Evolutionary conservation across 2,113 vertebrate genomes (phyloP), one percentile per base, ranked within the genome.

Genomic region (Passer montanus): DNA sequence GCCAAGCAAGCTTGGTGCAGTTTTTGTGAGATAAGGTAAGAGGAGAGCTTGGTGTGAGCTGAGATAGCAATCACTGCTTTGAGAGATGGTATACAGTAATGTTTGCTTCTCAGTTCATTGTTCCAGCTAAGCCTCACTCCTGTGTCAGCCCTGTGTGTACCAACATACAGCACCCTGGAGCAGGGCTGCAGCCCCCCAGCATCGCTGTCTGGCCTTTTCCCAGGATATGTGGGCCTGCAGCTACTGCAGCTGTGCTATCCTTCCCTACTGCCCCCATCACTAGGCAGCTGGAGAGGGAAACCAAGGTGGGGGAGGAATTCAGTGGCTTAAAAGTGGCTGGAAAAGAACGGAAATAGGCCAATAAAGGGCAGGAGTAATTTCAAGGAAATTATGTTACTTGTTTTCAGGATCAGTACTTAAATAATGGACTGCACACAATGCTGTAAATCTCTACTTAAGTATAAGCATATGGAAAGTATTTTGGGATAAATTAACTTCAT

Each of bases 211-310:
- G 21, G 13, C 10, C 14, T 8, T 5, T 63, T 85, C 37, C 49
- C 0, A 0, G 31, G 15, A 35, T 2, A 1, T 4, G 10, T 0
- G 1, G 39, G n/a, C 20, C 30, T 31, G 35, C 41, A 44, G 39
- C 24, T 23, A 10, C 11, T 30, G 44, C 22, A 68, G 39, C 53
- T 69, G n/a, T 22, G 18, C 35, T 58, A 11, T 56, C 35, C 53
- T 84, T 67, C 35, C 22, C 30, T 15, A 7, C 13, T 5, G 0
- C 4, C 10, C 6, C 11, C 9, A 15, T 30, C 60, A 31, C 11
- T 26, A 41, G 59, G 30, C 12, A 58, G 39, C 62, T 64, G 47
- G 30, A 82, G 18, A 31, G 35, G 23, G 30, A 2, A 0, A 31
- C 13, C 56, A 35, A 89, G 39, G 8, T 77, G 11, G 27, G 49